phyloP scores from a whole-genome alignment of 2,888 invertebrate genomes.

The Hyppa rectilinea region DNA sequence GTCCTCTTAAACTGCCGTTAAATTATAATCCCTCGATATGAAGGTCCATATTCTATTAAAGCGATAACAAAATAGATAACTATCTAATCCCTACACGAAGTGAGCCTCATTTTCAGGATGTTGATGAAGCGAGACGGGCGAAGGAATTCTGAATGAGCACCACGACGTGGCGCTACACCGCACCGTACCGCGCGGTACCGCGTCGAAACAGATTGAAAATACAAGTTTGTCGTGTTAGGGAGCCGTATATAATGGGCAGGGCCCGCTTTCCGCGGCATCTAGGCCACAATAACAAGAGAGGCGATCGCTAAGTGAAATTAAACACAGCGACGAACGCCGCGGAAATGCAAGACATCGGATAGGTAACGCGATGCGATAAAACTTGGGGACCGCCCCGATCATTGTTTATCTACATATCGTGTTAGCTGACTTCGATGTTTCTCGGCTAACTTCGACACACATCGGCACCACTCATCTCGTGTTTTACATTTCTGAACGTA shows the following conservation, averaged over 20 bases:
- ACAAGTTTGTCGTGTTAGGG: slow-evolving; percentile 69
- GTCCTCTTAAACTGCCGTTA: slow-evolving; percentile 1
- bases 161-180: background rate
- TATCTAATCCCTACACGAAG: slow-evolving; percentile 39
- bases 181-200: slow-evolving; percentile 9
- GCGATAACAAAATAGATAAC: slow-evolving; percentile 34
- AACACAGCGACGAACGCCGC: slow-evolving; percentile 69
- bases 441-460: slow-evolving; percentile 39
- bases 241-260: slow-evolving; percentile 80
- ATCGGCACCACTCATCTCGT: slow-evolving; percentile 45
- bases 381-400: slow-evolving; percentile 48
- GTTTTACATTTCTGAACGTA: slow-evolving; percentile 58
- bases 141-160: slow-evolving; percentile 56
- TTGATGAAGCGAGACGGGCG: slow-evolving; percentile 32
- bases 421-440: slow-evolving; percentile 44
- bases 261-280: slow-evolving; percentile 82
- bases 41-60: slow-evolving; percentile 42
- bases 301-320: slow-evolving; percentile 78
- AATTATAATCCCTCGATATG: slow-evolving; percentile 25
- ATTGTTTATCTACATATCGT: slow-evolving; percentile 54
- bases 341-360: slow-evolving; percentile 67
- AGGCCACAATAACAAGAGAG: slow-evolving; percentile 82
- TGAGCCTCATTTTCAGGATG: slow-evolving; percentile 55
- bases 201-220: slow-evolving; percentile 62
- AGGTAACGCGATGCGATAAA: slow-evolving; percentile 59